Conservation (phyloP, 1,140 invertebrate genomes). For the Mizuhopecten yessoensis region DNA sequence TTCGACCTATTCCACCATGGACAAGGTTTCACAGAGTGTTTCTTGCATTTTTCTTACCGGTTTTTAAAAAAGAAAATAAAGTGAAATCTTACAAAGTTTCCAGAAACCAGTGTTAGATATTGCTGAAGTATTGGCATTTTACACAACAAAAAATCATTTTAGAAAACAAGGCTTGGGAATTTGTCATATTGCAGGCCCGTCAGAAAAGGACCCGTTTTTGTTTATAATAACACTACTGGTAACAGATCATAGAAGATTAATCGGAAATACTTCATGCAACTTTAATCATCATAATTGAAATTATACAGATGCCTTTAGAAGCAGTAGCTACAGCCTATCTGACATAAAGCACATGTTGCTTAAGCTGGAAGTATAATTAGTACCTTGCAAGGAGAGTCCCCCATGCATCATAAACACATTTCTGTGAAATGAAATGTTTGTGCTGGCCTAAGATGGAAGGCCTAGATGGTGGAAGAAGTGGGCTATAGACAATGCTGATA, state of each 20-base stretch:
- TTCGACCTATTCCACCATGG: no score
- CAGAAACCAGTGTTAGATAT: background rate
- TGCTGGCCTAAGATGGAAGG: background rate
- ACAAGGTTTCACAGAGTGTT: no score
- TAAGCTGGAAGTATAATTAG: background rate
- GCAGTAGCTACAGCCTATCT: background rate
- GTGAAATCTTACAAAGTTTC: conserved; percentile 10
- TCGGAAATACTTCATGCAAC: background rate
- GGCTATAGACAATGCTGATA: background rate
- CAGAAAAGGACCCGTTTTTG: no score
- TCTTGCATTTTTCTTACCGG: no score
- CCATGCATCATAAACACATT: no score
- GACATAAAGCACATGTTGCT: conserved; percentile 26
- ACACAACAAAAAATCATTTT: no score
- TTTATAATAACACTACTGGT: conserved; percentile 21
- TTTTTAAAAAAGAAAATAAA: no score
- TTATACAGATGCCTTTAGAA: conserved; percentile 7
- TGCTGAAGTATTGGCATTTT: conserved; percentile 43
- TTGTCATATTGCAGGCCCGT: no score
- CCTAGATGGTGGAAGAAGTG: background rate
- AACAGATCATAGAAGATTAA: conserved; percentile 17
- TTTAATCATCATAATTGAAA: conserved; percentile 40
- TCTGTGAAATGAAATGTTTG: background rate
- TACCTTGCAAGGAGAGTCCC: background rate
- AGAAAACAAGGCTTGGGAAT: background rate